Percentiles rank a stretch among this genome's conserved stretches.
Conservation (phyloP, 2,888 invertebrate species). For the Heteropelma amictum region DNA sequence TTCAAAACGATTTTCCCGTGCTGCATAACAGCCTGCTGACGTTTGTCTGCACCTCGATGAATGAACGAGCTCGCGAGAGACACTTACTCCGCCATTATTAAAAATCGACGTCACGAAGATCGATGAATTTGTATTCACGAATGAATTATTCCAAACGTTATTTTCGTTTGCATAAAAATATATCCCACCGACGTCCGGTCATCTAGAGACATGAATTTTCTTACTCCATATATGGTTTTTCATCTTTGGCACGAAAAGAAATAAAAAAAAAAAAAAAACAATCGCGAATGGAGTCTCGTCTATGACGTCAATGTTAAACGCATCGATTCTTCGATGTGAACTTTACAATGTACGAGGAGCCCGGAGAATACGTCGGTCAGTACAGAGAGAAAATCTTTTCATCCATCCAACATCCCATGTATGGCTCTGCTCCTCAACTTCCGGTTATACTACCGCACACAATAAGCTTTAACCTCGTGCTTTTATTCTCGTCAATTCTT, state of each 20-base stretch:
- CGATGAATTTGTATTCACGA: too few relatives aligned
- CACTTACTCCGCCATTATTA: too few relatives aligned
- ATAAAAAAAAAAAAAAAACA: not conserved
- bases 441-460: constrained; percentile 32
- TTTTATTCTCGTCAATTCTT: constrained; percentile 34
- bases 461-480: constrained; percentile 36
- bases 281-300: not conserved
- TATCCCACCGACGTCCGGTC: too few relatives aligned
- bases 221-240: not conserved
- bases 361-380: constrained; percentile 5
- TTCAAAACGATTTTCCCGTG: too few relatives aligned
- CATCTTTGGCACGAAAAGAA: not conserved
- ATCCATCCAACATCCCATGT: constrained; percentile 14
- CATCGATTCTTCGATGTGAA: not conserved
- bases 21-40: too few relatives aligned
- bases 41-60: too few relatives aligned
- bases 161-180: too few relatives aligned
- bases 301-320: not conserved
- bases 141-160: too few relatives aligned
- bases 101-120: too few relatives aligned
- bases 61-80: too few relatives aligned
- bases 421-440: constrained; percentile 37
- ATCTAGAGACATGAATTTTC: too few relatives aligned
- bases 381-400: constrained; percentile 37
- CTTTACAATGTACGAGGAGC: constrained; percentile 31